Evolutionary conservation across 2,888 invertebrate genomes (phyloP).

Genomic region (Caenorhabditis virilis): DNA sequence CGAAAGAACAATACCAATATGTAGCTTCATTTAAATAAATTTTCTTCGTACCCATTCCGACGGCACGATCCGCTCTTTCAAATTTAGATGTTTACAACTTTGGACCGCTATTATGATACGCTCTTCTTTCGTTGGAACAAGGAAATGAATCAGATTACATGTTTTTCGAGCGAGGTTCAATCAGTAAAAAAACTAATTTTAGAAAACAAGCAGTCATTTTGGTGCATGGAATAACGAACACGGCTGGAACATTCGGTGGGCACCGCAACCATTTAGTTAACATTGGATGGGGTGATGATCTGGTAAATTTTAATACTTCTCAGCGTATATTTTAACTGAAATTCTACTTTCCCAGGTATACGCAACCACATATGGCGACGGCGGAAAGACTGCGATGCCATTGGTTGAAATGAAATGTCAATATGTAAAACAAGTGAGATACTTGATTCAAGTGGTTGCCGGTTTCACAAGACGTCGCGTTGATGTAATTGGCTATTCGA

Average conservation of each 20-base stretch:
- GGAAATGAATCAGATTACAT: too few species aligned
- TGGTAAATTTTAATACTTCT: slow-evolving; percentile 8
- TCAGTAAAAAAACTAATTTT: too few species aligned
- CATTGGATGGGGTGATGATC: slow-evolving; percentile 41
- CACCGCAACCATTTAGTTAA: slow-evolving; percentile 39
- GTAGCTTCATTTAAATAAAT: too few species aligned
- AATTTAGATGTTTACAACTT: too few species aligned
- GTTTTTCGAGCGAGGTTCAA: too few species aligned
- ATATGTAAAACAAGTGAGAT: slow-evolving; percentile 60
- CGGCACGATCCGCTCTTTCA: too few species aligned
- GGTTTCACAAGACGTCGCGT: slow-evolving; percentile 59
- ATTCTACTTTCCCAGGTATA: slow-evolving; percentile 40
- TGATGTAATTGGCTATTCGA: slow-evolving; percentile 64
- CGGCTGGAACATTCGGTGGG: slow-evolving; percentile 43
- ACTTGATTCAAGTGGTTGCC: slow-evolving; percentile 60
- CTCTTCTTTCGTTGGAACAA: too few species aligned
- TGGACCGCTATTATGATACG: too few species aligned
- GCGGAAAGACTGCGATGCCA: slow-evolving; percentile 57
- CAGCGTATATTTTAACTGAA: neutral
- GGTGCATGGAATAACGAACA: slow-evolving; percentile 48
- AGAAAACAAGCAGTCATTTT: slow-evolving; percentile 49
- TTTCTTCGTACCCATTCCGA: too few species aligned
- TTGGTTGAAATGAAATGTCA: slow-evolving; percentile 64
- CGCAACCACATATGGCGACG: slow-evolving; percentile 66
- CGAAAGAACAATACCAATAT: too few species aligned